Percentiles rank a stretch among this genome's conserved stretches.
Conservation (phyloP, 2,113 vertebrate genomes). For the Amazona vittata region DNA sequence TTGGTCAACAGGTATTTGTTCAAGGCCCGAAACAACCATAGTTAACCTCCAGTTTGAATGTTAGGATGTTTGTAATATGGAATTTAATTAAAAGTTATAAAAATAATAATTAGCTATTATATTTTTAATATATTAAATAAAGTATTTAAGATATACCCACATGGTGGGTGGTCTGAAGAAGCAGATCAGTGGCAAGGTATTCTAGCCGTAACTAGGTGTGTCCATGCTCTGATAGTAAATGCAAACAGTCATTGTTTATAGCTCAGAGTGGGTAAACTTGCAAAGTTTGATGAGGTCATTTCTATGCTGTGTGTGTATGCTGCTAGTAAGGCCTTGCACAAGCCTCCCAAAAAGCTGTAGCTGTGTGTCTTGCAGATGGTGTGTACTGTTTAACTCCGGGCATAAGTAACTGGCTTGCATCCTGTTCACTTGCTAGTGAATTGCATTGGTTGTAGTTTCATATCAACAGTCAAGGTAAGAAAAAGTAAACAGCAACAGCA, state of each 20-base stretch:
- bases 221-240: background rate
- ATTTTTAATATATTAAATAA: background rate
- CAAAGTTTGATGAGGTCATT: background rate
- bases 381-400: background rate
- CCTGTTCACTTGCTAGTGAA: accelerated
- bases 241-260: background rate
- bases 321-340: background rate
- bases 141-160: background rate
- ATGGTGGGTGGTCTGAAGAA: background rate
- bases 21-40: background rate
- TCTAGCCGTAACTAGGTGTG: background rate
- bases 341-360: background rate
- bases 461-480: background rate
- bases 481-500: background rate
- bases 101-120: background rate
- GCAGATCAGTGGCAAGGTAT: background rate
- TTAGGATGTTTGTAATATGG: background rate
- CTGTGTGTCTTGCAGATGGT: background rate
- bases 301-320: accelerated
- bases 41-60: background rate
- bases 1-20: background rate
- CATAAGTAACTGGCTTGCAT: background rate
- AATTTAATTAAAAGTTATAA: background rate
- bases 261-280: background rate
- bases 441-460: background rate